Base-by-base conservation (phyloP, 2,888 invertebrate species). In the Eudasyphora cyanicolor region DNA sequence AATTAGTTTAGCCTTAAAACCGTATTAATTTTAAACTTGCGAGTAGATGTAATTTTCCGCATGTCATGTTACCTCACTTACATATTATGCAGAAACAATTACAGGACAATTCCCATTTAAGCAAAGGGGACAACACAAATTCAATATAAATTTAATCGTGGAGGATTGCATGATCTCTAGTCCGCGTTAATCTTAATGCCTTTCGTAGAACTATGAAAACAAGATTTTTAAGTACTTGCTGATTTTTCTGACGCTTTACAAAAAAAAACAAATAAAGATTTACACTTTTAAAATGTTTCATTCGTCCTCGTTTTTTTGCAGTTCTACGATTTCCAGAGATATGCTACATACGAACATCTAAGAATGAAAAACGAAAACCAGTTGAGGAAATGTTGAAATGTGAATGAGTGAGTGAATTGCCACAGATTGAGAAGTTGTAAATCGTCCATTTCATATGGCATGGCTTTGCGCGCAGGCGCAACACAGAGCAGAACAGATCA, bases 61-160 rank as follows among this genome's bases (percentile, higher is more conserved):
- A 2, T 71, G 32, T 54, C 42, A 54, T 54, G 14, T 57, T 14
- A 10, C 27, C 2, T 19, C 54, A 3, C 10, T 10, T 24, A 87
- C 88, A 87, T 88, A 88, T 89, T 88, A 89, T 89, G 89, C 88
- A 89, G 88, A 87, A 87, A 87, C 90, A 90, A 90, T 90, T 91
- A 90, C 90, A 89, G 89, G 90, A 87, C 90, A 89, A 89, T 89
- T 89, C 88, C 86, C 87, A 88, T 87, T 87, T 86, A 87, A 88
- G 87, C 4, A n/a, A 5, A 45, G 14, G 14, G 2, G 14, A 45
- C n/a, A 45, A 8, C 10, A 27, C 54, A 24, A 57, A 57, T 14
- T 24, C 24, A 87, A 38, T 86, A 85, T 32, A 64, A 64, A 85
- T 77, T 83, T 85, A 86, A 86, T 85, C 87, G 86, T 86, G 86